These are phyloP conservation scores for Drosophila eugracilis DNA, from an alignment of 1,140 invertebrate species.

Conservation along the genomic window DNA sequence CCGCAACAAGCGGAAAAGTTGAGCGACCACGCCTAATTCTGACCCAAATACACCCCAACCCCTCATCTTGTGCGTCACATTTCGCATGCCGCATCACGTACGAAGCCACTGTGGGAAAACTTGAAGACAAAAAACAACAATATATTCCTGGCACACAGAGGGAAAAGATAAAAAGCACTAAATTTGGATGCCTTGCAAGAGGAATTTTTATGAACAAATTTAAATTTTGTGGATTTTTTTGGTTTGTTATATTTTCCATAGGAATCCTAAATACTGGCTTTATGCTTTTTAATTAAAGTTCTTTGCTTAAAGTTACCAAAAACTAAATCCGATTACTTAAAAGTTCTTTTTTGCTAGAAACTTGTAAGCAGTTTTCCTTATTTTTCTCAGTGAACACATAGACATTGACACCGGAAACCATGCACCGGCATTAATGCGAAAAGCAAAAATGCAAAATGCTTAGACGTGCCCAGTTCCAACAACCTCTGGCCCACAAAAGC, in stretches of 20 bases:
- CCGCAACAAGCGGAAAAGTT: constrained; percentile 32
- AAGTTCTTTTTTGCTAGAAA: no score
- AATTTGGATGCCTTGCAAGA: background rate
- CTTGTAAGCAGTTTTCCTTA: background rate
- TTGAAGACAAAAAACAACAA: constrained; percentile 31
- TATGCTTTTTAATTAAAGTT: no score
- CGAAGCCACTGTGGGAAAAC: constrained; percentile 19
- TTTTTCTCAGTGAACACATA: constrained; percentile 6
- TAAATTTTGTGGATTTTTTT: background rate
- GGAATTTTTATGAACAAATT: background rate
- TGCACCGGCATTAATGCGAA: constrained; percentile 72
- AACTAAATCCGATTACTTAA: no score
- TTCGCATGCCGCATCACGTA: constrained; percentile 53
- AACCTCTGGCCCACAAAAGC: constrained; percentile 29
- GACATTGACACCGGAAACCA: constrained; percentile 57
- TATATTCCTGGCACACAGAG: constrained; percentile 15
- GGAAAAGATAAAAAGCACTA: background rate
- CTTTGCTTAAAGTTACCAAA: no score
- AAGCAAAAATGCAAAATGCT: constrained; percentile 66
- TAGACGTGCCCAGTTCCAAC: constrained; percentile 54
- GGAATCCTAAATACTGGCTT: no score
- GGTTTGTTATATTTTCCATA: no score
- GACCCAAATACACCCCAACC: constrained; percentile 26
- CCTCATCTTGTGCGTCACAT: constrained; percentile 5
- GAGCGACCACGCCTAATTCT: constrained; percentile 48